Evolutionary conservation across 2,888 invertebrate genomes (phyloP), one percentile per base, ranked within the genome.

Genomic region (Merodon equestris): DNA sequence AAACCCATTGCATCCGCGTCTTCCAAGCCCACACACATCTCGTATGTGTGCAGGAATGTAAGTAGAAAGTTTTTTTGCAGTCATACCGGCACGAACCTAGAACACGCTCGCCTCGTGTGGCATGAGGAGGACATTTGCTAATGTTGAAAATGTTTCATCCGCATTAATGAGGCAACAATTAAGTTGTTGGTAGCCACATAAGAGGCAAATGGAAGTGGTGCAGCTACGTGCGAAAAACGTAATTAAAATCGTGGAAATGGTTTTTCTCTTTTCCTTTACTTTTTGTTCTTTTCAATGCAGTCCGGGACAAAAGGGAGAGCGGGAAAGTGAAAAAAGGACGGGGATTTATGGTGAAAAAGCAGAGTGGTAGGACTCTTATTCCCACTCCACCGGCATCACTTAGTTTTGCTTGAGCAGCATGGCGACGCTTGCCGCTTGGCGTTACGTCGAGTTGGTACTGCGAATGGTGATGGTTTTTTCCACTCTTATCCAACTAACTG

Each of bases 91-190:
- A 27, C 27, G 2, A 27, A 7, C 27, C 7, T 7, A 7, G 27
- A 27, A 27, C 7, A 27, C 27, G 7, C 27, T 27, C 2, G 27
- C 27, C 2, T 27, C 27, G 27, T 27, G 27, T 27, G 27, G 27
- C 27, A 27, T 76, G 60, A 71, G 3, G 64, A 76, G 76, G 66
- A 76, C 76, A 76, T 58, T 77, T 72, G 72, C 60, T 61, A 72
- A 67, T 77, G 76, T 67, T 77, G 56, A 47, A 56, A 77, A 72
- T 67, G 72, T 72, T 77, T 61, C 61, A 72, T 72, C 66, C 66
- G 72, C 76, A 77, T 77, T 72, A 77, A 77, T 77, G 76, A 77
- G 76, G 72, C 76, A 77, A 77, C 76, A 77, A 77, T 77, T 77
- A 77, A 77, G 76, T 77, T 72, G 72, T 67, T 72, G 66, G 72